Conservation (phyloP, 2,888 invertebrate species). For the Mystacides longicornis region DNA sequence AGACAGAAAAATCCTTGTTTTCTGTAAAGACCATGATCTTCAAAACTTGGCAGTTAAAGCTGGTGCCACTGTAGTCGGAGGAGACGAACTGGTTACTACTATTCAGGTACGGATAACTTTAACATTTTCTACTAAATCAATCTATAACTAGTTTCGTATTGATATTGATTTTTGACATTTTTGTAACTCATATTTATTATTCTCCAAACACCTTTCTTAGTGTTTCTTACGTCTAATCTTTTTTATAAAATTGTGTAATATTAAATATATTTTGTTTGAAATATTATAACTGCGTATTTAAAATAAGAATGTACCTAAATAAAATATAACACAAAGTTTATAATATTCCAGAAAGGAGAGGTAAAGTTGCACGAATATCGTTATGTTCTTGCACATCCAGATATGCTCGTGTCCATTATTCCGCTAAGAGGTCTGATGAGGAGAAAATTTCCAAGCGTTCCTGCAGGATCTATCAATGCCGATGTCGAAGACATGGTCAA, state of each 20-base stretch:
- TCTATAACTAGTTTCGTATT: too few relatives aligned
- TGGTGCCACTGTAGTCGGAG: conserved; percentile 69
- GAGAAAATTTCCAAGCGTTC: conserved; percentile 64
- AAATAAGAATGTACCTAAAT: background rate
- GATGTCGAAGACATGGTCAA: conserved; percentile 56
- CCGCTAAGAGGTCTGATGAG: conserved; percentile 71
- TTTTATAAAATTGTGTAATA: background rate
- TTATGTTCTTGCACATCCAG: conserved; percentile 68
- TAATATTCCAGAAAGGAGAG: conserved; percentile 52
- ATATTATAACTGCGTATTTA: background rate
- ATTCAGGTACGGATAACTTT: conserved; percentile 63
- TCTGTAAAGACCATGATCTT: conserved; percentile 60
- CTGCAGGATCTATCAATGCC: conserved; percentile 57
- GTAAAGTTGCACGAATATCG: conserved; percentile 62
- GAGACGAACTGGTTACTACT: conserved; percentile 64
- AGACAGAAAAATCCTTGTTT: conserved; percentile 62
- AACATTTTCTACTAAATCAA: background rate
- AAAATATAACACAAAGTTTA: background rate
- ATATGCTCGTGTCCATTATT: conserved; percentile 69
- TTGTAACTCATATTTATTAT: background rate
- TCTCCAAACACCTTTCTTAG: background rate
- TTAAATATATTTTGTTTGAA: background rate
- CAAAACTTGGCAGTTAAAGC: conserved; percentile 55
- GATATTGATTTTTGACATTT: background rate
- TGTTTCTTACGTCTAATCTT: background rate